phyloP scores from a whole-genome alignment of 2,888 invertebrate genomes.

The Marronus borbonicus region DNA sequence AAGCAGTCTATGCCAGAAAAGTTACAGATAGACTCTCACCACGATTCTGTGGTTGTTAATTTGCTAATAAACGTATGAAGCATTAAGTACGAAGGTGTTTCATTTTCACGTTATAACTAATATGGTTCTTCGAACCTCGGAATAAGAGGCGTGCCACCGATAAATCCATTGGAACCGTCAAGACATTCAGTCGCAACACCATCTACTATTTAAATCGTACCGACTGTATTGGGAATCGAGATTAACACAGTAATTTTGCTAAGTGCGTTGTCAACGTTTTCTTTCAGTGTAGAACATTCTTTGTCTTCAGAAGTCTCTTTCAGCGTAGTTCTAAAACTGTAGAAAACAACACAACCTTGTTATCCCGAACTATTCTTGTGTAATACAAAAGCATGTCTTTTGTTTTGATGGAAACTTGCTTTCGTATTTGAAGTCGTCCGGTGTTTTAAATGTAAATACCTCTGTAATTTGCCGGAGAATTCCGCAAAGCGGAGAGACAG shows the following conservation, averaged over 20 bases:
- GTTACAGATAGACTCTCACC: no score
- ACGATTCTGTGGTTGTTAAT: no score
- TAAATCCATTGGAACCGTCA: no score
- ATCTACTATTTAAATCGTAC: no score
- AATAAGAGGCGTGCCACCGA: no score
- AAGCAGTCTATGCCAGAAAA: no score
- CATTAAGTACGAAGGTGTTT: no score
- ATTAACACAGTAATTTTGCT: not conserved
- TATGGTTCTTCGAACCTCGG: no score
- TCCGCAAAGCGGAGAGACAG: not conserved
- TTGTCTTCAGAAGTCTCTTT: not conserved
- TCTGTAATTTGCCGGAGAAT: slow-evolving; percentile 1
- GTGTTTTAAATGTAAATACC: slow-evolving; percentile 17
- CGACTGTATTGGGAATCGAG: no score
- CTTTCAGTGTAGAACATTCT: not conserved
- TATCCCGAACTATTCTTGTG: slow-evolving; percentile 16
- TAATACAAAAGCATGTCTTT: slow-evolving; percentile 3
- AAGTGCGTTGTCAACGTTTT: slow-evolving; percentile 13
- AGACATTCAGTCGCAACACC: no score
- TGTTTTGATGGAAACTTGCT: slow-evolving; percentile 23
- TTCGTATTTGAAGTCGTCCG: slow-evolving; percentile 14
- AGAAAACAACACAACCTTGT: slow-evolving; percentile 15
- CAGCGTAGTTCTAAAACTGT: slow-evolving; percentile 1
- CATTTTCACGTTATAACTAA: no score
- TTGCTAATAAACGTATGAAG: no score